A percentile compares a stretch with the other conserved stretches of the same genome.
phyloP scores from a whole-genome alignment of 2,797 vertebrate genomes.

The Champsocephalus gunnari region DNA sequence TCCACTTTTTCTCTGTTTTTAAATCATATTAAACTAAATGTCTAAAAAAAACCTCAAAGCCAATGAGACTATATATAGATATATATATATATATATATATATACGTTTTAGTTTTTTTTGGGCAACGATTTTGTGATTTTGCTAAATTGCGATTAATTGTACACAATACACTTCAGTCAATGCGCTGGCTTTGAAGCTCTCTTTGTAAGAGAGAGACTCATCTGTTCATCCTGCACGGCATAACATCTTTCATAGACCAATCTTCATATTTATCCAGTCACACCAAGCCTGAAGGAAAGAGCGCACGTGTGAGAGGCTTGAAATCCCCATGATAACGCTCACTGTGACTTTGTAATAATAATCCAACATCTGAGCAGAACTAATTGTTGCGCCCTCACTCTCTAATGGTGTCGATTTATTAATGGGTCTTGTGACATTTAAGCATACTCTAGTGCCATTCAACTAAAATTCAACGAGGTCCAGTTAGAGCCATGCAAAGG shows the following conservation, averaged over 20 bases:
- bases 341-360: slow-evolving; percentile 27
- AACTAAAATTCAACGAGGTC: no score
- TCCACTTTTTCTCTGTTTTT: no score
- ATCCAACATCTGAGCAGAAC: slow-evolving; percentile 50
- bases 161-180: slow-evolving; percentile 2
- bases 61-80: neutral
- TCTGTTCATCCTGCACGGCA: slow-evolving; percentile 6
- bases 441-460: neutral
- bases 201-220: slow-evolving; percentile 3
- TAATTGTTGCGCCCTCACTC: slow-evolving; percentile 33
- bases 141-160: no score
- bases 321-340: slow-evolving; percentile 19
- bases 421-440: slow-evolving; percentile 31
- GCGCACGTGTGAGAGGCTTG: slow-evolving; percentile 38
- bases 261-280: slow-evolving; percentile 25
- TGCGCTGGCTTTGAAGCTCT: neutral
- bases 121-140: no score
- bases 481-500: no score
- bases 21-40: no score
- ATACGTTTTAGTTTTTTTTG: no score
- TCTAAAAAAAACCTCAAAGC: neutral
- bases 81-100: no score
- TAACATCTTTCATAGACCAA: neutral
- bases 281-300: slow-evolving; percentile 12
- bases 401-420: slow-evolving; percentile 37